Percentiles rank a stretch among this genome's conserved stretches.
phyloP scores from a whole-genome alignment of 92 coral and sea anemone species.

The Scolanthus callimorphus region DNA sequence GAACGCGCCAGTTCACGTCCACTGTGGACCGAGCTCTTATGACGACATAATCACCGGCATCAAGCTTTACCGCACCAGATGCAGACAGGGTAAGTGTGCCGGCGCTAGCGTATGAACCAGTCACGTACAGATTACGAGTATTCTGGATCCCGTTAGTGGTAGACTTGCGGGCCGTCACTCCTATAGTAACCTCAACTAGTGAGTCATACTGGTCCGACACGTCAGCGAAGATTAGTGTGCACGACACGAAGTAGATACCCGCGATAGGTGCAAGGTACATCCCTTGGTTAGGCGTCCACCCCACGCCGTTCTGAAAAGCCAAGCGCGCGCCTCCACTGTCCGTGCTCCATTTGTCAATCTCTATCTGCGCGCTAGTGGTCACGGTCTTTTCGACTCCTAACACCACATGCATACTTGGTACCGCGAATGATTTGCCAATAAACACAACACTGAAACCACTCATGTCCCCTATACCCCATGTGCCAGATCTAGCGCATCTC shows the following conservation, averaged over 20 bases:
- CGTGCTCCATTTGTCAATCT: slow-evolving; percentile 28
- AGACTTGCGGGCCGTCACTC: slow-evolving; percentile 25
- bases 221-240: slow-evolving; percentile 24
- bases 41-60: slow-evolving; percentile 39
- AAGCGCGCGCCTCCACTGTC: background rate
- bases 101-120: slow-evolving; percentile 7
- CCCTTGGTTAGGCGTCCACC: slow-evolving; percentile 39
- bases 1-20: slow-evolving; percentile 41
- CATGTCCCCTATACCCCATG: slow-evolving; percentile 10
- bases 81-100: slow-evolving; percentile 37
- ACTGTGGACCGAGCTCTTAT: slow-evolving; percentile 34
- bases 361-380: slow-evolving; percentile 30
- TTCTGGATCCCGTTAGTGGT: slow-evolving; percentile 51
- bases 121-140: slow-evolving; percentile 28
- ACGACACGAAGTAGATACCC: slow-evolving; percentile 48
- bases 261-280: slow-evolving; percentile 27
- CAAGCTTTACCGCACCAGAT: slow-evolving; percentile 37
- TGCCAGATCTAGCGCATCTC: slow-evolving; percentile 3
- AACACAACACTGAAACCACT: slow-evolving; percentile 55
- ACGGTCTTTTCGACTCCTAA: slow-evolving; percentile 24
- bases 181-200: slow-evolving; percentile 36
- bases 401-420: slow-evolving; percentile 39
- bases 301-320: slow-evolving; percentile 35
- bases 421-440: slow-evolving; percentile 39
- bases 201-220: slow-evolving; percentile 15